phyloP scores from a whole-genome alignment of 1,140 invertebrate genomes.

The Atta colombica region DNA sequence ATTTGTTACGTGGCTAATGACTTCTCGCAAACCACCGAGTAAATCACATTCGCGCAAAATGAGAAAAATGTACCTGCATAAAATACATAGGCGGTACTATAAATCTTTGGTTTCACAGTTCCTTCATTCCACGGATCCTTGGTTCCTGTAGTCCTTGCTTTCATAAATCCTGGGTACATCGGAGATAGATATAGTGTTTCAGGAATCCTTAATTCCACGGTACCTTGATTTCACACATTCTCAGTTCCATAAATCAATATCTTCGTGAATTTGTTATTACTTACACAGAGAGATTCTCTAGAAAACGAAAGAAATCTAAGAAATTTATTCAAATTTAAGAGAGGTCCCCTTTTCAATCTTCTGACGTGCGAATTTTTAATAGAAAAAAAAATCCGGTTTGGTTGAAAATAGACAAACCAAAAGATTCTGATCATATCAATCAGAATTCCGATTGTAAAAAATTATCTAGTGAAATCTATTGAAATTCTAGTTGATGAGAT shows the following conservation, averaged over 20 bases:
- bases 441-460: too few species aligned
- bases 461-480: too few species aligned
- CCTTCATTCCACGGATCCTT: constrained; percentile 38
- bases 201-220: constrained; percentile 51
- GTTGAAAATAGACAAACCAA: too few species aligned
- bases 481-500: too few species aligned
- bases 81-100: constrained; percentile 21
- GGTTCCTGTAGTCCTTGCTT: not conserved
- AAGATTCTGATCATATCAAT: too few species aligned
- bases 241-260: constrained; percentile 23
- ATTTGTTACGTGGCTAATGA: constrained; percentile 45
- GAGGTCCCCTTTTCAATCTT: not conserved
- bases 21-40: constrained; percentile 26
- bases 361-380: too few species aligned
- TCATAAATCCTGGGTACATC: constrained; percentile 35
- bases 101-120: constrained; percentile 45
- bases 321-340: constrained; percentile 20
- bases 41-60: constrained; percentile 56
- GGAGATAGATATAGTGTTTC: constrained; percentile 14
- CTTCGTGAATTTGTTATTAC: not conserved
- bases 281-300: not conserved
- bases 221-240: constrained; percentile 7
- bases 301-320: not conserved
- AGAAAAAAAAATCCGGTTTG: too few species aligned
- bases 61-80: constrained; percentile 48